Conservation (phyloP, 2,888 invertebrate species). For the Eupithecia tripunctaria region DNA sequence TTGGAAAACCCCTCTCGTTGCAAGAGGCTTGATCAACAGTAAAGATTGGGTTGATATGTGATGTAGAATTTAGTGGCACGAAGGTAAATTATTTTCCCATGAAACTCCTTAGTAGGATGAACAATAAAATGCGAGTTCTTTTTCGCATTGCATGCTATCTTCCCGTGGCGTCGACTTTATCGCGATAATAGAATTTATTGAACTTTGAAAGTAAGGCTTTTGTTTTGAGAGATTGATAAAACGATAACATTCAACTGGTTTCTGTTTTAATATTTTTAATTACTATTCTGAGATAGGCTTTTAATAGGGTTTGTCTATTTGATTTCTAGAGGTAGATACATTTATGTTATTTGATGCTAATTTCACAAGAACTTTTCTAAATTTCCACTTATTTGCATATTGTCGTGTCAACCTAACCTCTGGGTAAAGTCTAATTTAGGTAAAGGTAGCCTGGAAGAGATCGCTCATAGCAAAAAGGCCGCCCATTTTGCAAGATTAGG, state of each 20-base stretch:
- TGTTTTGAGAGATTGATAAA: conserved; percentile 60
- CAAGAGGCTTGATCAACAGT: too few species aligned
- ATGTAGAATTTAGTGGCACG: not conserved
- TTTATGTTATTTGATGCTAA: not conserved
- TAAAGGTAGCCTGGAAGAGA: too few species aligned
- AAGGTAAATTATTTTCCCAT: not conserved
- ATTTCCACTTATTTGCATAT: not conserved
- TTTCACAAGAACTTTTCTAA: not conserved
- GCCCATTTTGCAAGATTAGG: too few species aligned
- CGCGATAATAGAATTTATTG: conserved; percentile 70
- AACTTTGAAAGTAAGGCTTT: conserved; percentile 65
- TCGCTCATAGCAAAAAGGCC: too few species aligned
- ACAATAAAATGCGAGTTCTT: conserved; percentile 25
- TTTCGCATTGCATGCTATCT: conserved; percentile 27
- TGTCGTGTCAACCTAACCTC: not conserved
- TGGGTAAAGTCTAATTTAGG: too few species aligned
- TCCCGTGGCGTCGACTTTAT: conserved; percentile 48
- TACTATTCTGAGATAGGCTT: conserved; percentile 24
- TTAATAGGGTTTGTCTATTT: conserved; percentile 24
- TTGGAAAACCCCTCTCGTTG: too few species aligned
- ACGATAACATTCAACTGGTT: conserved; percentile 50
- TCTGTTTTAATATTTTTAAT: conserved; percentile 33
- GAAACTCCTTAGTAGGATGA: not conserved
- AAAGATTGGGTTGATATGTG: not conserved
- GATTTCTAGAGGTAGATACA: not conserved